A percentile compares a stretch with the other conserved stretches of the same genome.
These are phyloP conservation scores for Acrocephalus kingi DNA, from an alignment of 2,113 vertebrate species.

Conservation along the genomic window DNA sequence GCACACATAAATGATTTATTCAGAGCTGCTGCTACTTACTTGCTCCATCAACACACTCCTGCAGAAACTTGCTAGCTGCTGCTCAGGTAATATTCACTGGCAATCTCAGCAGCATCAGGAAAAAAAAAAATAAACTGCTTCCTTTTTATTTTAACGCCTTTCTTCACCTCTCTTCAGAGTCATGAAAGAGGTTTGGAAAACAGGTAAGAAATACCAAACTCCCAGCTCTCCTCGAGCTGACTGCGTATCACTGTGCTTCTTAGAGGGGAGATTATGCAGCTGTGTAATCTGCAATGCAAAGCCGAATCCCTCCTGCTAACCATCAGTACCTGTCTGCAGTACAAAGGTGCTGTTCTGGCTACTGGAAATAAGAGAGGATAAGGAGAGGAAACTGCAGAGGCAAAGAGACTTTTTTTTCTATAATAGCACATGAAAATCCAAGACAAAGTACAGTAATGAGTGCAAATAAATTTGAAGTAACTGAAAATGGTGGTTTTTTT, in stretches of 20 bases:
- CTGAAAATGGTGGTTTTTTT: not conserved
- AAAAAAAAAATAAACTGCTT: not conserved
- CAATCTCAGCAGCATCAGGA: not conserved
- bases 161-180: not conserved
- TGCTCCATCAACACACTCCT: slow-evolving; percentile 52
- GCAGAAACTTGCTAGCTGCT: slow-evolving; percentile 37
- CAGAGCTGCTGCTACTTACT: slow-evolving; percentile 53
- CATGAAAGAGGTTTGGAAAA: slow-evolving; percentile 22
- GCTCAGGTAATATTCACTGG: slow-evolving; percentile 23
- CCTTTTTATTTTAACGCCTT: slow-evolving; percentile 3
- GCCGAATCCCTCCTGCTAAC: not conserved
- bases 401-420: not conserved
- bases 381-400: not conserved
- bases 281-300: slow-evolving; percentile 31
- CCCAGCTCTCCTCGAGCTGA: not conserved
- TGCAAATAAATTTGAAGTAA: not conserved
- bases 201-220: not conserved
- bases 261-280: slow-evolving; percentile 16
- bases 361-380: not conserved
- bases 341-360: slow-evolving; percentile 8
- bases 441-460: not conserved
- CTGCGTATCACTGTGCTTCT: not conserved
- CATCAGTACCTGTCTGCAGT: not conserved
- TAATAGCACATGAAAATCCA: slow-evolving; percentile 5
- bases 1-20: slow-evolving; percentile 71